Evolutionary conservation across 2,113 vertebrate genomes (phyloP).

Genomic region (Ondatra zibethicus): DNA sequence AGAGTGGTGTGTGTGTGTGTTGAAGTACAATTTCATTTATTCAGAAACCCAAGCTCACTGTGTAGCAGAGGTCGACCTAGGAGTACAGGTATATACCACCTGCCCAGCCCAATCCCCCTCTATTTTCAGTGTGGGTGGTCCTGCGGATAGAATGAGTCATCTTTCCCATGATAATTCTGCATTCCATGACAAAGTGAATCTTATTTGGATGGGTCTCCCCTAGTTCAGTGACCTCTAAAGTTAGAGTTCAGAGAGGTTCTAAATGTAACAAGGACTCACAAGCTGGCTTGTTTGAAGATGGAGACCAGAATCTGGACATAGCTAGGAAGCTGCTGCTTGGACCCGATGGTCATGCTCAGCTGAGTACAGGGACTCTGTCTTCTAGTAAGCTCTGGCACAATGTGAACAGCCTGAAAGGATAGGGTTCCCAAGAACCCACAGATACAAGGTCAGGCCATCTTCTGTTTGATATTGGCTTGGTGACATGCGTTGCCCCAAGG

Average conservation of each 20-base stretch:
- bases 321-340: not conserved
- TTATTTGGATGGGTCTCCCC: not conserved
- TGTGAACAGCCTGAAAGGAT: not conserved
- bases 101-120: not conserved
- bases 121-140: not conserved
- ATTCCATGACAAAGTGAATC: not conserved
- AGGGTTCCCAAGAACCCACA: not conserved
- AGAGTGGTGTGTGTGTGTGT: not conserved
- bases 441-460: not conserved
- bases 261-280: not conserved
- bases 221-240: not conserved
- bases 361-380: not conserved
- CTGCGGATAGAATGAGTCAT: not conserved
- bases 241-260: not conserved
- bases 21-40: not conserved
- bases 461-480: not conserved
- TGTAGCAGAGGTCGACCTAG: not conserved
- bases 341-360: not conserved
- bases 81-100: not conserved
- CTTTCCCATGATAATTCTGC: not conserved
- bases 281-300: not conserved
- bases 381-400: not conserved
- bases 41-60: not conserved
- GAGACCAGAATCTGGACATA: not conserved
- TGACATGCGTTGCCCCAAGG: not conserved